phyloP scores from a whole-genome alignment of 2,113 vertebrate genomes.

The Agelaius phoeniceus region DNA sequence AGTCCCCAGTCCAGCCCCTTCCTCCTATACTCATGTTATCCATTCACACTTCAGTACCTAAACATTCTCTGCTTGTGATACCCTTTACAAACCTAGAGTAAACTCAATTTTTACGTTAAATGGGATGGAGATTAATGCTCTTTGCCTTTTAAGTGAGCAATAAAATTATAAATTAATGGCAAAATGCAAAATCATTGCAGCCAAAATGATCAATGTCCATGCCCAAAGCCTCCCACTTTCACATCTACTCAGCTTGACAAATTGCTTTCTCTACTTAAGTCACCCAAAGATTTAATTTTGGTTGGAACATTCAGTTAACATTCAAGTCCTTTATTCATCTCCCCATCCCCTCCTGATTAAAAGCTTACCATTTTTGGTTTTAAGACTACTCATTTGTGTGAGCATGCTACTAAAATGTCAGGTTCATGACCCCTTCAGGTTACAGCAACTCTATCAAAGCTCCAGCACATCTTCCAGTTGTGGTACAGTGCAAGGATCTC shows the following conservation, averaged over 20 bases:
- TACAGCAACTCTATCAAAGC: background rate
- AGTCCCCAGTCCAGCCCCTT: fast-evolving
- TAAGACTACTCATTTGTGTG: background rate
- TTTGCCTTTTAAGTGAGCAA: background rate
- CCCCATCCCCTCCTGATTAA: background rate
- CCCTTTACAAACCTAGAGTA: background rate
- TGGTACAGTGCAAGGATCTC: background rate
- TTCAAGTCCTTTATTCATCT: background rate
- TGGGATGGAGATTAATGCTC: background rate
- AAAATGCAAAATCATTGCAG: background rate
- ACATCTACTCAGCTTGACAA: background rate
- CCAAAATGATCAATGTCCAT: background rate
- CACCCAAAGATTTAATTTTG: background rate
- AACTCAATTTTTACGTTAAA: background rate
- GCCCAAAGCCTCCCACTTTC: background rate
- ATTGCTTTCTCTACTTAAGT: background rate
- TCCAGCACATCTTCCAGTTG: background rate
- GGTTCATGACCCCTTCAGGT: no score
- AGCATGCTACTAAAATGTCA: background rate
- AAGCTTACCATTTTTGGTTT: background rate
- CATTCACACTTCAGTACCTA: background rate
- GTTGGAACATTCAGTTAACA: background rate
- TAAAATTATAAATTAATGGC: background rate
- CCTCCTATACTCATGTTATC: background rate
- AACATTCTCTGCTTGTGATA: background rate